These are phyloP conservation scores for Parazoanthus atlanticus DNA, from an alignment of 92 coral and sea anemone species.

Conservation along the genomic window DNA sequence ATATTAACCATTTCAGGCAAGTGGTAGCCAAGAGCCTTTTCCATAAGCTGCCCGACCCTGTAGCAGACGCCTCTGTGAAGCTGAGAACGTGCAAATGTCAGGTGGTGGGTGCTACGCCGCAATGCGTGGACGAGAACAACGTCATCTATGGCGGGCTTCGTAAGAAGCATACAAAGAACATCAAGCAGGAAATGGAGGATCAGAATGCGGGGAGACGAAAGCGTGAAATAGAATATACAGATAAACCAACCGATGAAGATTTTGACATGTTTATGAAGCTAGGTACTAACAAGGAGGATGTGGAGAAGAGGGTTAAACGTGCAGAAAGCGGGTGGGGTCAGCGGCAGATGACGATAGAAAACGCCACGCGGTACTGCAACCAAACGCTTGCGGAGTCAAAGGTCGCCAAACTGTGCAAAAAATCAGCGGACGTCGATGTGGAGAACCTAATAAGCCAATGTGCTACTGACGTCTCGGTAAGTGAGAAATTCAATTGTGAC, in stretches of 20 bases:
- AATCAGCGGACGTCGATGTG: slow-evolving; percentile 58
- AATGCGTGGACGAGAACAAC: slow-evolving; percentile 20
- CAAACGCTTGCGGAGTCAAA: slow-evolving; percentile 54
- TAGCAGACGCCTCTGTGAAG: slow-evolving; percentile 8
- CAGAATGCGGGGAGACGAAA: slow-evolving; percentile 18
- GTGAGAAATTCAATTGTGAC: neutral
- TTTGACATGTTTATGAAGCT: slow-evolving; percentile 23
- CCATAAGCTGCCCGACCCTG: slow-evolving; percentile 12
- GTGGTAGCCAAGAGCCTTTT: slow-evolving; percentile 13
- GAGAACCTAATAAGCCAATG: slow-evolving; percentile 51
- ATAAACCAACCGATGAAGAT: slow-evolving; percentile 38
- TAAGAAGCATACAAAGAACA: slow-evolving; percentile 5
- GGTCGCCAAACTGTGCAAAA: slow-evolving; percentile 59
- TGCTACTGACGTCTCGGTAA: slow-evolving; percentile 62
- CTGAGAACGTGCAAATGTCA: slow-evolving; percentile 30
- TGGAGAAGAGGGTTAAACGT: neutral
- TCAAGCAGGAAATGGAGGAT: slow-evolving; percentile 31
- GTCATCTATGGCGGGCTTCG: slow-evolving; percentile 22
- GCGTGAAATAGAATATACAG: slow-evolving; percentile 27
- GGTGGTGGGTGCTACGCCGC: neutral
- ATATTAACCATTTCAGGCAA: neutral
- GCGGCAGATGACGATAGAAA: slow-evolving; percentile 51
- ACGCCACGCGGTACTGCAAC: slow-evolving; percentile 67
- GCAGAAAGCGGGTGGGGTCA: slow-evolving; percentile 6
- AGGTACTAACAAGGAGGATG: neutral